A percentile compares a stretch with the other conserved stretches of the same genome.
These are phyloP conservation scores for Eupithecia tripunctaria DNA, from an alignment of 2,888 invertebrate species.

Conservation along the genomic window DNA sequence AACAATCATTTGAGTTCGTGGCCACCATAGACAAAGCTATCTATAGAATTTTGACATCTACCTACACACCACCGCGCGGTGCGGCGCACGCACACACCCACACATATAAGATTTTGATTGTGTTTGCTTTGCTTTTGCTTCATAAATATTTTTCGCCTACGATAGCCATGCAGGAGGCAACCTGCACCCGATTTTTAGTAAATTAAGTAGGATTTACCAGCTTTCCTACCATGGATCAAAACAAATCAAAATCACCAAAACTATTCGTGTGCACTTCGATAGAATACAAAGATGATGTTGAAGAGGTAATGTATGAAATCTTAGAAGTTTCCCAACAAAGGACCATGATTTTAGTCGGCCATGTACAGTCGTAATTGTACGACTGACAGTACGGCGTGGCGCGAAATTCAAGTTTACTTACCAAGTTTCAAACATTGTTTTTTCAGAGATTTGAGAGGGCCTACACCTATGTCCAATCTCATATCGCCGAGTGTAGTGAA, in stretches of 20 bases:
- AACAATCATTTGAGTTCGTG: neutral
- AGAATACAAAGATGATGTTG: constrained; percentile 95
- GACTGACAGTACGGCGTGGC: constrained; percentile 79
- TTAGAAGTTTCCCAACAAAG: constrained; percentile 79
- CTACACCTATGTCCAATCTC: constrained; percentile 89
- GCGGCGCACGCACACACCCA: constrained; percentile 56
- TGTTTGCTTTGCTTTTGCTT: constrained; percentile 61
- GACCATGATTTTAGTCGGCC: constrained; percentile 78
- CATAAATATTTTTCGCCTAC: constrained; percentile 84
- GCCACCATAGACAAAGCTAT: constrained; percentile 2
- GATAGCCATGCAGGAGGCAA: constrained; percentile 86
- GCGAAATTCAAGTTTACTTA: constrained; percentile 72
- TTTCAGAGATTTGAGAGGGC: constrained; percentile 96
- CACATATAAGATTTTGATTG: constrained; percentile 73
- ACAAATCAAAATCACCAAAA: constrained; percentile 87
- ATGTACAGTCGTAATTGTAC: constrained; percentile 75
- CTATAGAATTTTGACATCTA: constrained; percentile 11
- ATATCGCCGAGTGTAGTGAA: constrained; percentile 93
- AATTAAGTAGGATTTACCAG: constrained; percentile 81
- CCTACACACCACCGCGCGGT: neutral
- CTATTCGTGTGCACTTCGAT: constrained; percentile 92
- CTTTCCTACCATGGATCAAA: constrained; percentile 84
- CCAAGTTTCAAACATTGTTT: constrained; percentile 46
- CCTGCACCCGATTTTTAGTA: constrained; percentile 84
- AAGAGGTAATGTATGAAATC: constrained; percentile 90